Conservation (phyloP, 2,888 invertebrate genomes). For the Synanthedon tipuliformis region DNA sequence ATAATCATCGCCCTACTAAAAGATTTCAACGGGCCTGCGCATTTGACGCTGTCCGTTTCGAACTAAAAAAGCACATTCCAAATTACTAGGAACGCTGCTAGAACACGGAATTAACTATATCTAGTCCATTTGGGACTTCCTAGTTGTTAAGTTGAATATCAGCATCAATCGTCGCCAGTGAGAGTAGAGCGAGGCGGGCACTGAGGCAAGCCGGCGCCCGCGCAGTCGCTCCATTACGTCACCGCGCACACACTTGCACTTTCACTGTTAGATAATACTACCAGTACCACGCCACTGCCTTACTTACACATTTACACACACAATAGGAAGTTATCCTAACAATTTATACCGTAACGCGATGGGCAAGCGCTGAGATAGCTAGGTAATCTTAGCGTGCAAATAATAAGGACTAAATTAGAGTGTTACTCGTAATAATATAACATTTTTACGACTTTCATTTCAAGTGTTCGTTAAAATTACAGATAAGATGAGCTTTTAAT, state of each 20-base stretch:
- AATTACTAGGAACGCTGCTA: background rate
- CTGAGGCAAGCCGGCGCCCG: conserved; percentile 16
- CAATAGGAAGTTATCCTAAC: conserved; percentile 50
- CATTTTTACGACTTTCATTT: no score
- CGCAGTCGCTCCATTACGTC: conserved; percentile 45
- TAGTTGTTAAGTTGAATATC: conserved; percentile 48
- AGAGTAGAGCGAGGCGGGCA: conserved; percentile 1
- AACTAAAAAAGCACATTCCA: background rate
- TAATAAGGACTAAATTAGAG: no score
- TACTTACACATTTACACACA: conserved; percentile 61
- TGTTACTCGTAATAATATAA: no score
- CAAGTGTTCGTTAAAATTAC: no score
- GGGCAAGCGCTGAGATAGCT: no score
- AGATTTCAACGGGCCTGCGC: conserved; percentile 2
- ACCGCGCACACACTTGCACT: conserved; percentile 60
- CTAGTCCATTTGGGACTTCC: conserved; percentile 44
- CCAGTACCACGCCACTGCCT: conserved; percentile 51
- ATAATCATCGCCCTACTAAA: background rate
- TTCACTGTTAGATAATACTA: conserved; percentile 66
- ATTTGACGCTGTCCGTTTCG: background rate
- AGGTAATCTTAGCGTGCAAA: background rate
- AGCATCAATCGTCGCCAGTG: conserved; percentile 25
- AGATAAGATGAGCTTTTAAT: no score
- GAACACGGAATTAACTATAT: conserved; percentile 12
- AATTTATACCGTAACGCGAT: conserved; percentile 5